Conservation (phyloP, 2,113 vertebrate species). For the Turnix velox region DNA sequence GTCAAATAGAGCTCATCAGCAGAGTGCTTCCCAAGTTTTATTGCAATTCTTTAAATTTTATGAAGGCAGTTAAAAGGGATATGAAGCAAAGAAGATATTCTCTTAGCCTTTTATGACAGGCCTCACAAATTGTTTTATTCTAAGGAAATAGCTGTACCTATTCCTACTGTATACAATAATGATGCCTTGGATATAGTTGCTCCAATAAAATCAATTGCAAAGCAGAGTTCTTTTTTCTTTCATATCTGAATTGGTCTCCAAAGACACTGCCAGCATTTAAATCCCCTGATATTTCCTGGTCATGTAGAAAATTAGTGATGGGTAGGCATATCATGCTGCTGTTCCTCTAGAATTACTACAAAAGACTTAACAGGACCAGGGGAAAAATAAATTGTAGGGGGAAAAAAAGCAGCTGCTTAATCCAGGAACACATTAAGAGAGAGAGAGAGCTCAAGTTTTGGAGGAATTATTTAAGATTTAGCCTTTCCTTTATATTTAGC, state of each 20-base stretch:
- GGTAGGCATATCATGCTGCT: neutral
- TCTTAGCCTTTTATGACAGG: slow-evolving; percentile 42
- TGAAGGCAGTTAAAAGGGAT: slow-evolving; percentile 53
- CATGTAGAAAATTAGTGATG: slow-evolving; percentile 4
- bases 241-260: slow-evolving; percentile 14
- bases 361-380: neutral
- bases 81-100: slow-evolving; percentile 48
- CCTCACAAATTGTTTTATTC: slow-evolving; percentile 58
- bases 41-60: slow-evolving; percentile 71
- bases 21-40: slow-evolving; percentile 43
- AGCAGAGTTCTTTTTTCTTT: slow-evolving; percentile 20
- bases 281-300: neutral
- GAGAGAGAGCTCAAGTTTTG: neutral
- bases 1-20: slow-evolving; percentile 45
- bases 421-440: neutral
- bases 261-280: slow-evolving; percentile 23
- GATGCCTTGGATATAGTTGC: slow-evolving; percentile 34
- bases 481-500: slow-evolving; percentile 10
- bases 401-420: neutral
- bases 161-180: slow-evolving; percentile 31
- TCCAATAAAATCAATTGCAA: slow-evolving; percentile 11
- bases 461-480: slow-evolving; percentile 1
- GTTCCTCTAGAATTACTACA: slow-evolving; percentile 2
- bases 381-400: neutral
- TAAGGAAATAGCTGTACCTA: slow-evolving; percentile 39